These are phyloP conservation scores for Drosophila subobscura DNA, from an alignment of 1,140 invertebrate genomes.

Conservation along the genomic window DNA sequence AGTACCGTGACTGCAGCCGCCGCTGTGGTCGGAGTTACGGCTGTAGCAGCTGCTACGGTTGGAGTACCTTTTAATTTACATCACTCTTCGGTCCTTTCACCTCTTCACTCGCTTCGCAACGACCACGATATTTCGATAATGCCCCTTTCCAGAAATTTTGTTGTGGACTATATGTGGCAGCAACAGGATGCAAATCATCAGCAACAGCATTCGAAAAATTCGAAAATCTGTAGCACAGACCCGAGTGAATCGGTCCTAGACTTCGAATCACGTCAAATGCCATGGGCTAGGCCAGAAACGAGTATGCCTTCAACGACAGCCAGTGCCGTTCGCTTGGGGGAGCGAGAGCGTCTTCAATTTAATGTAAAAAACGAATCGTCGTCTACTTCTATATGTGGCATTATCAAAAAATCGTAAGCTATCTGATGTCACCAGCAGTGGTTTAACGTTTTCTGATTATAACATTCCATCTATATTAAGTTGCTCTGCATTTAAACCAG, in stretches of 20 bases:
- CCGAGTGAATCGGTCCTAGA: conserved; percentile 70
- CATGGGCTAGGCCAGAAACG: conserved; percentile 85
- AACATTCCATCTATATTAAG: conserved; percentile 65
- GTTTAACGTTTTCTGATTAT: conserved; percentile 34
- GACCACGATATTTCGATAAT: conserved; percentile 74
- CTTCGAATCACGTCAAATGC: conserved; percentile 86
- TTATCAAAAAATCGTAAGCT: conserved; percentile 23
- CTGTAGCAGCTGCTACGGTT: conserved; percentile 75
- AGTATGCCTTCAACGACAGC: conserved; percentile 15
- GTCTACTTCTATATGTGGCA: conserved; percentile 11
- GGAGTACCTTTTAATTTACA: conserved; percentile 85
- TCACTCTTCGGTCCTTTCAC: conserved; percentile 84
- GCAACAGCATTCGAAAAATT: conserved; percentile 51
- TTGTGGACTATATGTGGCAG: conserved; percentile 89
- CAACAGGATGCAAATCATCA: conserved; percentile 83
- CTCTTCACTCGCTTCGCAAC: conserved; percentile 72
- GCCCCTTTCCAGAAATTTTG: conserved; percentile 85
- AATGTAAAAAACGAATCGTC: conserved; percentile 48
- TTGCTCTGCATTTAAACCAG: conserved; percentile 88
- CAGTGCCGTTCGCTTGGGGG: conserved; percentile 9
- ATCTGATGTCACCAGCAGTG: conserved; percentile 10
- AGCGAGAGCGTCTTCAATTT: conserved; percentile 16
- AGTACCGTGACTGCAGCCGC: conserved; percentile 59
- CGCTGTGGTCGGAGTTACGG: conserved; percentile 69
- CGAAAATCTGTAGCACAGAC: background rate